Percentiles rank a stretch among this genome's conserved stretches.
Evolutionary conservation across 2,797 vertebrate species (phyloP).

Genomic region (Rhodeus uyekii): DNA sequence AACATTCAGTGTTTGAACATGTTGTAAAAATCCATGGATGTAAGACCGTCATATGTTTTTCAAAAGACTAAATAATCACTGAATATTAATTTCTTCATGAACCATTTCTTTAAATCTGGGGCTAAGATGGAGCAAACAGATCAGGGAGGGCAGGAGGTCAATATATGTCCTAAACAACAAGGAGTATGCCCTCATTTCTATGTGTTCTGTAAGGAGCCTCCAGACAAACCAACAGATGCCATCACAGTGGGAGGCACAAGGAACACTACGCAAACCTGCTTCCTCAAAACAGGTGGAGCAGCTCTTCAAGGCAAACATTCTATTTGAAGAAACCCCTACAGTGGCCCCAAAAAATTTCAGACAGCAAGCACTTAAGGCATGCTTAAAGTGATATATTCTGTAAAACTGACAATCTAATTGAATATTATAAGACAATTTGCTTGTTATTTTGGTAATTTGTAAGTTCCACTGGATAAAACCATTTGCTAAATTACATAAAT

Average conservation of each 20-base stretch:
- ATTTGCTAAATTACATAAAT: neutral
- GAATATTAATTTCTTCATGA: neutral
- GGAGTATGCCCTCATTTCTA: slow-evolving; percentile 39
- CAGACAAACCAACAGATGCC: slow-evolving; percentile 56
- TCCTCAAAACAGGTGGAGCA: slow-evolving; percentile 35
- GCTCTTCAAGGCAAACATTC: slow-evolving; percentile 26
- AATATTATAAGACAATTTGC: neutral
- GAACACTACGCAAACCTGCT: slow-evolving; percentile 37
- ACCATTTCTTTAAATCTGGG: slow-evolving; percentile 4
- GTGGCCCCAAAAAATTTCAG: neutral
- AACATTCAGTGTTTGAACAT: neutral
- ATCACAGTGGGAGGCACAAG: slow-evolving; percentile 47
- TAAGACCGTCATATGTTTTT: neutral
- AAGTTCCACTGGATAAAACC: neutral
- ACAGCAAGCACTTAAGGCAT: neutral
- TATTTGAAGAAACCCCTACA: slow-evolving; percentile 4
- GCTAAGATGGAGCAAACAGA: slow-evolving; percentile 18
- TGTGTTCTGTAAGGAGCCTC: slow-evolving; percentile 30
- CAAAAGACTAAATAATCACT: neutral
- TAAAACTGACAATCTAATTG: neutral
- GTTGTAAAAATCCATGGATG: neutral
- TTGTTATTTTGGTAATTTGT: neutral
- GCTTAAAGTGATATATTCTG: neutral
- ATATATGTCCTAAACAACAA: slow-evolving; percentile 28
- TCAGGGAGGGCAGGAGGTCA: slow-evolving; percentile 39